Evolutionary conservation across 2,888 invertebrate genomes (phyloP).

Genomic region (Lottia gigantea): DNA sequence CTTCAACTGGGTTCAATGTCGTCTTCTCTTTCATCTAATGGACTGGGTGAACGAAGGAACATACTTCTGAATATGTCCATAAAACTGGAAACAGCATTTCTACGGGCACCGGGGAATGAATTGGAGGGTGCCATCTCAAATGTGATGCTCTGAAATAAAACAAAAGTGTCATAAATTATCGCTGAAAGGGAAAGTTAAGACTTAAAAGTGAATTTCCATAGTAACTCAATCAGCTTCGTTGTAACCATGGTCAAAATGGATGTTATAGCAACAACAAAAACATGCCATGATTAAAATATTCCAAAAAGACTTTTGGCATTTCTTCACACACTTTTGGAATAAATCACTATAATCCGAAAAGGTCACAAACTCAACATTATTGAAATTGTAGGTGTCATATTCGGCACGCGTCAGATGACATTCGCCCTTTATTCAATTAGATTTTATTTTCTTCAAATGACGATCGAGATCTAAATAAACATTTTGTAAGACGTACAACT

Average conservation of each 20-base stretch:
- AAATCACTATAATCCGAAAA: too few species aligned
- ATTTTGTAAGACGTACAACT: background rate
- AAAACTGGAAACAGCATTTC: background rate
- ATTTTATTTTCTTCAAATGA: background rate
- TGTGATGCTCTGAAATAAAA: background rate
- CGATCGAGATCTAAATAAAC: background rate
- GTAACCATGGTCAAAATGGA: too few species aligned
- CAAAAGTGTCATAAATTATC: background rate
- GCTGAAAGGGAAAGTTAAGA: too few species aligned
- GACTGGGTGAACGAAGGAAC: constrained; percentile 5
- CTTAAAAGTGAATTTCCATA: too few species aligned
- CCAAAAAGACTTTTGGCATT: too few species aligned
- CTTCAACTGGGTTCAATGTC: constrained; percentile 4
- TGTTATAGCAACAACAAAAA: too few species aligned
- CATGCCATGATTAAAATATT: too few species aligned
- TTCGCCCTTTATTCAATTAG: background rate
- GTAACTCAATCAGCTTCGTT: too few species aligned
- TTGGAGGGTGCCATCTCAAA: background rate
- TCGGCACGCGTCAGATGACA: background rate
- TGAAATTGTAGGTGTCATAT: background rate
- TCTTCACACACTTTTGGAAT: too few species aligned
- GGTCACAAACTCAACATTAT: background rate
- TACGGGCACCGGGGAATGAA: background rate
- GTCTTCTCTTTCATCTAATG: background rate
- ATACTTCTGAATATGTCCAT: background rate